Base-by-base conservation (phyloP, 1,140 invertebrate genomes). In the Laodelphax striatellus region DNA sequence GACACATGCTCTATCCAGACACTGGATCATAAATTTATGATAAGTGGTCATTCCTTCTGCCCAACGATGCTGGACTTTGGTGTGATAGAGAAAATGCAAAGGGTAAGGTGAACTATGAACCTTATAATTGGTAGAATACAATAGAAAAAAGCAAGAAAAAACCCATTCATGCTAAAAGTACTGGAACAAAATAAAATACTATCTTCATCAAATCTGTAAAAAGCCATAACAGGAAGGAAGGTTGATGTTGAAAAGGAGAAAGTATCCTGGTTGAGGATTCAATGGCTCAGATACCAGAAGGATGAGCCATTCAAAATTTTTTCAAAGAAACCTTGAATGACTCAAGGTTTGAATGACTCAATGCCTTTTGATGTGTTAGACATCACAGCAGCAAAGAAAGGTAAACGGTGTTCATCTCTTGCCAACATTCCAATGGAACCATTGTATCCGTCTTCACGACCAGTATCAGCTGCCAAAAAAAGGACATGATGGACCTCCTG, bases 11-110 rank as follows among this genome's bases (percentile, higher is more conserved):
- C 56, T 58, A 54, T 65, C 14, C 58, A 67, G 53, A 63, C 63
- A n/a, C 63, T 67, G 17, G 63, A 67, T 41, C 59, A 63, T 19
- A 62, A 61, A 56, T 65, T 65, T 58, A 62, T 65, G 56, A 34
- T 65, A 63, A 60, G 60, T 34, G 65, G 60, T 43, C 62, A 65
- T 63, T 60, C 62, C 64, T 62, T 60, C 46, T 62, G 43, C 50
- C 61, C 4, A 62, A 62, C 58, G 56, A 58, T 54, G 58, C 43
- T 17, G 24, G 55, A 62, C 44, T 58, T 62, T 52, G 56, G 44
- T 31, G 31, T 62, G 5, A 53, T 58, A 41, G 56, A 62, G 46
- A 62, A 50, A 60, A 14, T 17, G 55, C 50, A 10, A 60, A 60
- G 58, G 60, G 57, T 57, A 44, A 44, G 17, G 14, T n/a, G 5